Evolutionary conservation across 2,797 vertebrate genomes (phyloP).

Genomic region (Urosaurus nigricauda): DNA sequence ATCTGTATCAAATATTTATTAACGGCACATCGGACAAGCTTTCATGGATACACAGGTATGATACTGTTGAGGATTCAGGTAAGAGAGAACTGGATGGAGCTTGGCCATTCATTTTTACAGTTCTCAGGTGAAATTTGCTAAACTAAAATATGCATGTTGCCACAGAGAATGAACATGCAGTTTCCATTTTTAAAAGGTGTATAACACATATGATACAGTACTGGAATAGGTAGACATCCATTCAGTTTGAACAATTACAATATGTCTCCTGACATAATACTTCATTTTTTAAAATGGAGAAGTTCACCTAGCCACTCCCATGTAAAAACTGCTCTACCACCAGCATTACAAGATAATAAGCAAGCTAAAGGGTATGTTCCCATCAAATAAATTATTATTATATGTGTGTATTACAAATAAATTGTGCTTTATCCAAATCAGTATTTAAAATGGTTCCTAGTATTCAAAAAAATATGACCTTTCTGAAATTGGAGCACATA

Average conservation of each 20-base stretch:
- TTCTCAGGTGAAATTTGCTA: background rate
- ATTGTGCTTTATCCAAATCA: background rate
- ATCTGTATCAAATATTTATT: slow-evolving; percentile 68
- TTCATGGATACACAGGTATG: slow-evolving; percentile 41
- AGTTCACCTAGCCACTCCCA: slow-evolving; percentile 38
- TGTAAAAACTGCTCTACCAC: background rate
- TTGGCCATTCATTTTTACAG: background rate
- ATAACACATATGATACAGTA: background rate
- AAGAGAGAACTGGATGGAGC: slow-evolving; percentile 1
- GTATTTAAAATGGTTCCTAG: background rate
- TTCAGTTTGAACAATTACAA: background rate
- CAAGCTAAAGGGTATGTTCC: slow-evolving; percentile 7
- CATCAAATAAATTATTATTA: slow-evolving; percentile 34
- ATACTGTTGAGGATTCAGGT: slow-evolving; percentile 47
- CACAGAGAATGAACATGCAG: background rate
- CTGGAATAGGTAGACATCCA: slow-evolving; percentile 1
- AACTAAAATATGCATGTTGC: slow-evolving; percentile 17
- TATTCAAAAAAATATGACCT: slow-evolving; percentile 3
- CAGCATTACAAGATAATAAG: slow-evolving; percentile 15
- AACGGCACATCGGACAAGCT: slow-evolving; percentile 61
- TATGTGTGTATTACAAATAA: accelerated
- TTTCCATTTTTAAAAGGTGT: slow-evolving; percentile 7
- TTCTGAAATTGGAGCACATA: slow-evolving; percentile 37
- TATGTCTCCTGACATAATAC: slow-evolving; percentile 2
- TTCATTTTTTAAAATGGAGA: slow-evolving; percentile 29